Base-by-base conservation (phyloP, 2,797 vertebrate genomes). In the Vespertilio murinus region DNA sequence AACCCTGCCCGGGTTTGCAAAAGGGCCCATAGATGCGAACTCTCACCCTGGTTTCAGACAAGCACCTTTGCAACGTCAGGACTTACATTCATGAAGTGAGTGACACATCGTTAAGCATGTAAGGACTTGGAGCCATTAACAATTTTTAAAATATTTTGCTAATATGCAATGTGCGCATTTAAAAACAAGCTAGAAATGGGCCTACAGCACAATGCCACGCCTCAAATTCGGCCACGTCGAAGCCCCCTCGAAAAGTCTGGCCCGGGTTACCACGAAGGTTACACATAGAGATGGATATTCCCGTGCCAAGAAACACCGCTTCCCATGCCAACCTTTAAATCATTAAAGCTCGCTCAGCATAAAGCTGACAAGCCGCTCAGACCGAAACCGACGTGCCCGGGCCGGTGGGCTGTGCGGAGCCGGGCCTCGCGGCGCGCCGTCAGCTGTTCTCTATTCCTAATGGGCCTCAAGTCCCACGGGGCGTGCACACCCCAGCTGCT, bases 401-500 rank as follows among this genome's bases (percentile, higher is more conserved):
- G 64, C 96, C 10, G 9, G 95, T 30, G 1, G 11, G 5, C 1
- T 0, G 69, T 61, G 25, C 25, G 9, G 47, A 56, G 86, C 88
- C 40, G 3, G 86, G 74, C 93, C 35, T 4, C 0, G 81, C 87
- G 2, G 11, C 35, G 93, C 79, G 30, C 61, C 0, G 1, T 92
- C 96, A 95, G 95, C 93, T 94, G 91, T 71, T 80, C 71, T 40
- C 38, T 13, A 0, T 14, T 71, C 47, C 67, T 69, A 80, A 92
- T 70, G 84, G 73, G 93, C 93, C 87, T 79, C 89, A 20, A 13
- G 82, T 56, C 82, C 90, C 92, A 79, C 54, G 78, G 94, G 88
- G 75, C 92, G 93, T 93, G 95, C 86, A 90, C 82, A 73, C 30
- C 90, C 85, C 96, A 96, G 96, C 94, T 93, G 93, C 95, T 94